Conservation (phyloP, 1,140 invertebrate genomes). For the Elysia chlorotica region DNA sequence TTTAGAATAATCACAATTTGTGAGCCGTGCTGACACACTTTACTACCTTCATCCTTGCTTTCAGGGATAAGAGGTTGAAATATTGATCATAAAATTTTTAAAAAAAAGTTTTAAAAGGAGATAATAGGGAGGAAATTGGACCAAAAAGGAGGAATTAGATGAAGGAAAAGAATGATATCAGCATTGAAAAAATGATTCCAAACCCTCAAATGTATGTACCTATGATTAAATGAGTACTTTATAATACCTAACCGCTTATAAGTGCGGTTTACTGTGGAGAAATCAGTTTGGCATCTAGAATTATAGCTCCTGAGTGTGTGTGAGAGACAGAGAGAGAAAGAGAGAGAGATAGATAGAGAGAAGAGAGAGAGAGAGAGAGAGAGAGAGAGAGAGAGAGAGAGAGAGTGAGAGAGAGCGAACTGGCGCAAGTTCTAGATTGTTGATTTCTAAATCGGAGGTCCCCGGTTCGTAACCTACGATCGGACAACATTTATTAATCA, state of each 20-base stretch:
- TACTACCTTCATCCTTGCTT: no score
- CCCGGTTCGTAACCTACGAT: no score
- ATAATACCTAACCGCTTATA: background rate
- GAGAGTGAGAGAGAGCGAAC: background rate
- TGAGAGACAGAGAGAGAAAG: background rate
- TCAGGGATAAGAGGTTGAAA: no score
- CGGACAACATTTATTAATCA: no score
- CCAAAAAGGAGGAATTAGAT: background rate
- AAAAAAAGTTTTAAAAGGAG: no score
- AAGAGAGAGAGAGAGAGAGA: conserved; percentile 6
- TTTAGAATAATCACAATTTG: no score
- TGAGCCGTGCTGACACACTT: no score
- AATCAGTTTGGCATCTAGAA: no score
- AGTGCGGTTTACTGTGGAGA: background rate
- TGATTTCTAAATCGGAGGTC: background rate
- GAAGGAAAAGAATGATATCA: background rate
- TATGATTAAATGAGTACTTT: background rate
- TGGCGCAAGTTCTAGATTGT: no score
- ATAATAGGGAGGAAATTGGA: no score
- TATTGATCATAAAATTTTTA: no score
- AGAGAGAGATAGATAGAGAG: background rate
- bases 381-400: conserved; percentile 4
- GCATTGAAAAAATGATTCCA: background rate
- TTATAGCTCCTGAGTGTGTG: no score
- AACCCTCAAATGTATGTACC: background rate